Evolutionary conservation across 2,797 vertebrate species (phyloP).

Genomic region (Sparidentex hasta): DNA sequence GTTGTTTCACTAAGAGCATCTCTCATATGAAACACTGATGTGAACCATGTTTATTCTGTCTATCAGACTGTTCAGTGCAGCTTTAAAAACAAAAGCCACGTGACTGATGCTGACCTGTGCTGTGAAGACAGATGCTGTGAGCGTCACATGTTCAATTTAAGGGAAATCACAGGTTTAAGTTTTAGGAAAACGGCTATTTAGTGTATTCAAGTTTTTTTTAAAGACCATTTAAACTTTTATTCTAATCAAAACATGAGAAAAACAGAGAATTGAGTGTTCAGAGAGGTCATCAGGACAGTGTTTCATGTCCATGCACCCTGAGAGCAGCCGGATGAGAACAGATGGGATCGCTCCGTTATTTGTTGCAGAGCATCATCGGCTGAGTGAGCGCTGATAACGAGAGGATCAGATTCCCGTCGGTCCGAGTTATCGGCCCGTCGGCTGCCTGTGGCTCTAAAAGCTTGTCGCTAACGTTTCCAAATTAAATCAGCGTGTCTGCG

Average conservation of each 20-base stretch:
- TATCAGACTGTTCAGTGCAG: neutral
- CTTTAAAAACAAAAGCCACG: neutral
- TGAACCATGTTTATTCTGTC: too few species aligned
- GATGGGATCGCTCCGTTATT: neutral
- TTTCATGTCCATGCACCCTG: neutral
- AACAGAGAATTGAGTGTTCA: too few species aligned
- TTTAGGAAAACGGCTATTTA: neutral
- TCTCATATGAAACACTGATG: too few species aligned
- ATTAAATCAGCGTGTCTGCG: conserved; percentile 26
- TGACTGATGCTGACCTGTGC: too few species aligned
- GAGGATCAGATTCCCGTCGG: conserved; percentile 25
- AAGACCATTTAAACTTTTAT: too few species aligned
- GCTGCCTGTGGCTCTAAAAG: conserved; percentile 11
- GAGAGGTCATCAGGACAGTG: neutral
- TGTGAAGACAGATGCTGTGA: neutral
- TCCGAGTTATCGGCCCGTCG: neutral
- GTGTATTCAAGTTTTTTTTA: neutral
- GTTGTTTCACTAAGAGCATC: too few species aligned
- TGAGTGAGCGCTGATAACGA: conserved; percentile 14
- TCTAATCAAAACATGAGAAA: too few species aligned
- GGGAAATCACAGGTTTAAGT: neutral
- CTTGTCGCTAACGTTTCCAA: conserved; percentile 14
- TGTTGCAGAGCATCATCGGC: conserved; percentile 3
- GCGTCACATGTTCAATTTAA: too few species aligned
- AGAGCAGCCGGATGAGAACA: conserved; percentile 5